Percentiles rank a stretch among this genome's conserved stretches.
phyloP scores from a whole-genome alignment of 2,797 vertebrate species.

The Lateolabrax maculatus region DNA sequence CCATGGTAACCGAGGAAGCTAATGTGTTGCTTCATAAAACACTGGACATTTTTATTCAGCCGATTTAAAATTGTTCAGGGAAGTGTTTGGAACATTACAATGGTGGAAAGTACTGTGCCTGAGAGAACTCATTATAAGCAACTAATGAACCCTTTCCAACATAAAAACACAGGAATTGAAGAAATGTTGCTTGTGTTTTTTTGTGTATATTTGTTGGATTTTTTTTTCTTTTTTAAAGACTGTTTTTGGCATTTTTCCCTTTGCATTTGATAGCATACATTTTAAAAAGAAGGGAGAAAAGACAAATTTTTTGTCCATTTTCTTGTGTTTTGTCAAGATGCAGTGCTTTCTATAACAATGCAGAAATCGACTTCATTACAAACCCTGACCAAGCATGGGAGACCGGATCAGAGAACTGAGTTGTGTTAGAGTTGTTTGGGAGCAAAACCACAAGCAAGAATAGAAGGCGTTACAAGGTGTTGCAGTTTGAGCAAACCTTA shows the following conservation, averaged over 20 bases:
- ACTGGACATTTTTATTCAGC: not conserved
- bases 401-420: not conserved
- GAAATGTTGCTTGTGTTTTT: not conserved
- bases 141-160: too few species aligned
- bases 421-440: not conserved
- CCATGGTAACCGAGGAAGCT: not conserved
- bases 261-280: too few species aligned
- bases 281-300: too few species aligned
- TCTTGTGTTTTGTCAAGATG: not conserved
- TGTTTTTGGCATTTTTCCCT: too few species aligned
- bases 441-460: not conserved
- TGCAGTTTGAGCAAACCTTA: slow-evolving; percentile 1
- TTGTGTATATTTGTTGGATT: too few species aligned
- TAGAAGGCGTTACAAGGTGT: slow-evolving; percentile 1
- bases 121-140: not conserved
- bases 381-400: not conserved
- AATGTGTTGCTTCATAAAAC: slow-evolving; percentile 4
- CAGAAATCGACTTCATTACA: not conserved
- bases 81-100: not conserved
- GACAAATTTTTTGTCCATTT: too few species aligned
- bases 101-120: not conserved
- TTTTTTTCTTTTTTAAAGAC: not conserved
- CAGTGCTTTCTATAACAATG: not conserved
- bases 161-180: not conserved
- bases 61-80: not conserved